Conservation (phyloP, 2,113 vertebrate genomes). For the Nasalis larvatus region DNA sequence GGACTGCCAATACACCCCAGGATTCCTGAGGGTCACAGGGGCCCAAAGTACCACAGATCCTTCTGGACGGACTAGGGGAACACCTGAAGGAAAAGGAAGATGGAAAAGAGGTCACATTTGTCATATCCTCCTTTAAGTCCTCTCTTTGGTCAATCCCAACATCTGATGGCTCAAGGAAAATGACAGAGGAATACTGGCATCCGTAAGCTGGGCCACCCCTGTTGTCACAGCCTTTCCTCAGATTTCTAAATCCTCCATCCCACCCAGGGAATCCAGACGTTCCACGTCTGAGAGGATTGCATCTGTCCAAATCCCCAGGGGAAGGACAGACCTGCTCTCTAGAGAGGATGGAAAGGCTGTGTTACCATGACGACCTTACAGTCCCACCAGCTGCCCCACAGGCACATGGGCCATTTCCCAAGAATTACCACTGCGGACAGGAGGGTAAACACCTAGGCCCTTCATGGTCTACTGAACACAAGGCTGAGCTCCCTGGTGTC, state of each 20-base stretch:
- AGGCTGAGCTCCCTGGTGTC: neutral
- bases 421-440: too few species aligned
- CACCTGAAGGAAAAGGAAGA: neutral
- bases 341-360: neutral
- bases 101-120: too few species aligned
- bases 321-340: neutral
- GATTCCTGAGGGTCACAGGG: neutral
- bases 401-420: neutral
- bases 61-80: neutral
- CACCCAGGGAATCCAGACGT: neutral
- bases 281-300: neutral
- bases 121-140: neutral
- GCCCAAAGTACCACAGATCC: neutral
- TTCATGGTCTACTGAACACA: neutral
- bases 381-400: neutral
- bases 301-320: neutral
- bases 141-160: neutral
- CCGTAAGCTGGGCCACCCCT: neutral
- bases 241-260: neutral
- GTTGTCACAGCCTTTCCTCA: neutral
- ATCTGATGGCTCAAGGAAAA: neutral
- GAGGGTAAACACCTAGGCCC: neutral
- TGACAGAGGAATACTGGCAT: too few species aligned
- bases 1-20: fast-evolving
- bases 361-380: neutral